Percentiles rank a stretch among this genome's conserved stretches.
These are phyloP conservation scores for Cataglyphis rosenhaueri DNA, from an alignment of 2,888 invertebrate species.

Conservation along the genomic window DNA sequence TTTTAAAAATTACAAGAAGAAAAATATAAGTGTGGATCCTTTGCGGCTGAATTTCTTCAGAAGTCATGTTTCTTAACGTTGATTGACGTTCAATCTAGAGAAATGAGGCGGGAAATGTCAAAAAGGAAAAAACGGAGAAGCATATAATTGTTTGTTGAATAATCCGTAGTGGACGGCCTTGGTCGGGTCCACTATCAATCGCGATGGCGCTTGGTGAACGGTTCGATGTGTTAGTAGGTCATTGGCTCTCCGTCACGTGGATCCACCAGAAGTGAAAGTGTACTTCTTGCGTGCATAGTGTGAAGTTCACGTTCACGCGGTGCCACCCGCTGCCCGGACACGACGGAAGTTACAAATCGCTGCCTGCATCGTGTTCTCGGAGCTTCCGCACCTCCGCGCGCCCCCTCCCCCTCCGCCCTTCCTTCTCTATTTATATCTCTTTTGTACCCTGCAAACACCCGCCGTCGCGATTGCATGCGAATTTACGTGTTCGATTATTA, in stretches of 20 bases:
- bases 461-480: conserved; percentile 26
- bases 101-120: neutral
- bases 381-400: neutral
- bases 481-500: conserved; percentile 36
- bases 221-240: conserved; percentile 83
- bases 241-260: conserved; percentile 81
- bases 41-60: neutral
- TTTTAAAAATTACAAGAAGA: neutral
- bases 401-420: neutral
- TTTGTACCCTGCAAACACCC: conserved; percentile 3
- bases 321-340: conserved; percentile 60
- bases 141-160: conserved; percentile 44
- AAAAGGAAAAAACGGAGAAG: neutral
- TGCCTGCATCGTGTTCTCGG: conserved; percentile 37
- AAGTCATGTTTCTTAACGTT: neutral
- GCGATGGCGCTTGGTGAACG: conserved; percentile 61
- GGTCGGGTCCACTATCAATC: conserved; percentile 55
- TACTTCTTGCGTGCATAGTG: conserved; percentile 77
- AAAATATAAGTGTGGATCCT: neutral
- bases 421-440: neutral
- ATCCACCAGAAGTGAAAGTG: conserved; percentile 83
- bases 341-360: conserved; percentile 69
- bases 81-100: neutral
- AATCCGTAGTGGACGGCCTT: conserved; percentile 67
- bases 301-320: conserved; percentile 84